Evolutionary conservation across 2,888 invertebrate genomes (phyloP).

Genomic region (Bibio marci): DNA sequence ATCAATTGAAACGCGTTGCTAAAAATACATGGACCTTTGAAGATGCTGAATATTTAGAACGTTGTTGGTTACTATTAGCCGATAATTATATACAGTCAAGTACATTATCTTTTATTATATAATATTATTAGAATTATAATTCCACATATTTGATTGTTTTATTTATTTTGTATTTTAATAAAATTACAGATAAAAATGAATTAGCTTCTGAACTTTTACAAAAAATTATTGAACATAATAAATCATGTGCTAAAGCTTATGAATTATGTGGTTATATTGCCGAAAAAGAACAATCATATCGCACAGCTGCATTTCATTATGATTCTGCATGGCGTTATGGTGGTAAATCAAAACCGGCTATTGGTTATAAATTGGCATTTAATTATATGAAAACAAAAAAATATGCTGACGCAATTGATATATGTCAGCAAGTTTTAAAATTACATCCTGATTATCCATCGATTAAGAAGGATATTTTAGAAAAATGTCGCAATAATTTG

Average conservation of each 20-base stretch:
- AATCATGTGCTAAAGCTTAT: conserved; percentile 78
- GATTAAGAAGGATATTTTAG: conserved; percentile 82
- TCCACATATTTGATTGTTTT: neutral
- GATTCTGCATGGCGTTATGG: conserved; percentile 70
- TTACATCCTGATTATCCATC: conserved; percentile 77
- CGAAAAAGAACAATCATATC: conserved; percentile 85
- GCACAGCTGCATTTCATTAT: conserved; percentile 67
- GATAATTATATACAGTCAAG: conserved; percentile 67
- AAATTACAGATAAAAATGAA: conserved; percentile 63
- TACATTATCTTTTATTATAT: conserved; percentile 11
- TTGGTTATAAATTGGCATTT: conserved; percentile 87
- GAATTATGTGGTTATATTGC: conserved; percentile 67
- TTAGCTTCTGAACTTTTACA: conserved; percentile 68
- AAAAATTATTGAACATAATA: conserved; percentile 63
- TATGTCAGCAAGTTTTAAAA: conserved; percentile 67
- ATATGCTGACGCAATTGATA: conserved; percentile 82
- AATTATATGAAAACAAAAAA: conserved; percentile 77
- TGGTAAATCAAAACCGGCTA: conserved; percentile 61
- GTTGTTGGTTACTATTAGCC: conserved; percentile 87
- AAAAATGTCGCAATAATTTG: conserved; percentile 67
- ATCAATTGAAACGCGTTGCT: conserved; percentile 76
- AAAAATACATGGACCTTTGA: conserved; percentile 84
- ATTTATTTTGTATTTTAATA: neutral
- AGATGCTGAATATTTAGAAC: conserved; percentile 89
- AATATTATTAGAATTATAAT: neutral